Conservation (phyloP, 2,797 vertebrate species). For the Tenualosa ilisha region DNA sequence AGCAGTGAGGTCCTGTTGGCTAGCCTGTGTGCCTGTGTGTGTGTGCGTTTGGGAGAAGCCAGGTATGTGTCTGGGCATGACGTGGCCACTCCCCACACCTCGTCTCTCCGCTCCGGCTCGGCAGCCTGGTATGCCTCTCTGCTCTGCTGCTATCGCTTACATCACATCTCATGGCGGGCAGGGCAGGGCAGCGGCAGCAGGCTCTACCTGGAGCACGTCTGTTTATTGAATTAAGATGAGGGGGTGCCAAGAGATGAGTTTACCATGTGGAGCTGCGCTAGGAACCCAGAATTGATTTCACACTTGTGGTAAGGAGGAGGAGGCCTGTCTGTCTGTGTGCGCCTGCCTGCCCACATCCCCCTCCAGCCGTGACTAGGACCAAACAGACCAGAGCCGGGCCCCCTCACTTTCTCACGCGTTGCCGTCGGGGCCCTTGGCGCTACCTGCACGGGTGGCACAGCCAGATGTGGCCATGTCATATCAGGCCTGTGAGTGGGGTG, state of each 20-base stretch:
- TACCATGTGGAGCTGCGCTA: conserved; percentile 70
- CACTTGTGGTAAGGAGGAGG: conserved; percentile 55
- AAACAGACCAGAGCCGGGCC: conserved; percentile 27
- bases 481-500: too few relatives aligned
- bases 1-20: neutral
- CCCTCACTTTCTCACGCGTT: conserved; percentile 34
- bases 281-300: conserved; percentile 73
- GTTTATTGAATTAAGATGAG: conserved; percentile 76
- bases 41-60: conserved; percentile 42
- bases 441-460: neutral
- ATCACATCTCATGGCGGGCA: conserved; percentile 54
- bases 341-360: conserved; percentile 19
- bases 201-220: conserved; percentile 62
- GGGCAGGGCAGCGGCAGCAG: neutral
- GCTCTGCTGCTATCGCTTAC: conserved; percentile 61
- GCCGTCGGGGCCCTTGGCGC: neutral
- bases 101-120: conserved; percentile 53
- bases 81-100: conserved; percentile 56
- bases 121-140: conserved; percentile 61
- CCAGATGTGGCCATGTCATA: neutral
- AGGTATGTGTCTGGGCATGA: conserved; percentile 74
- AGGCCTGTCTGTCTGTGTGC: neutral
- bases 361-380: conserved; percentile 33
- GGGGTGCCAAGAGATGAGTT: conserved; percentile 74
- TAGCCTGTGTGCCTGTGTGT: neutral